Evolutionary conservation across 35 echinoderm and acorn worm species (phyloP), one percentile per base, ranked within the genome.

Genomic region (Apostichopus californicus): DNA sequence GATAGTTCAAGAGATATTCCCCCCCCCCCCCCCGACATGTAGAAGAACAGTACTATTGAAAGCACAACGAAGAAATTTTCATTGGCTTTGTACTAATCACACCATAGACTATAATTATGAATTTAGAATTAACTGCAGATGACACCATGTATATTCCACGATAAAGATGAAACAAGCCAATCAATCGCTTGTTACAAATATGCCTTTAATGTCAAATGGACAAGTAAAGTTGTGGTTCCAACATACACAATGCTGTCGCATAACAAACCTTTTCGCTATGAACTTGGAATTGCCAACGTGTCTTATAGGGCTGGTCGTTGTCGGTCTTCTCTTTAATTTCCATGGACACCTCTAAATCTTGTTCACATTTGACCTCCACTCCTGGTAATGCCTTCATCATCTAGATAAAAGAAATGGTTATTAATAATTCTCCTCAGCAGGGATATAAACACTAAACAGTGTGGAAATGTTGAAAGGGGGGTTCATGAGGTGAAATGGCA

Each of bases 241-340:
- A 46, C 34, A 46, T 46, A 46, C 34, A 46, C 34, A 46, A 46
- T 46, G 34, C 2, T 46, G 34, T 46, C 3, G 46, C 25, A 82
- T 82, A 46, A 53, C 80, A 52, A 20, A 88, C 86, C 86, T 20
- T 8, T 88, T 68, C 86, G 22, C 23, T 21, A 7, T 60, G 17
- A 18, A 88, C 86, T 88, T 88, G 55, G 57, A 88, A 88, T 53
- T 88, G n/a, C 86, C 86, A 88, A 88, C 59, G 56, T n/a, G 5
- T 88, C 5, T 12, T 14, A n/a, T 60, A 88, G 9, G 86, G 68
- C 57, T 25, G 34, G 34, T 46, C 86, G 9, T 88, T 60, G 34
- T 88, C 86, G 23, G 57, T 83, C 52, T 57, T 83, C 18, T 83
- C 56, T 20, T 56, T 54, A 54, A 52, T 26, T 34, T 15, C 13